Evolutionary conservation across 2,113 vertebrate genomes (phyloP), one percentile per base, ranked within the genome.

Genomic region (Vanacampus margaritifer): DNA sequence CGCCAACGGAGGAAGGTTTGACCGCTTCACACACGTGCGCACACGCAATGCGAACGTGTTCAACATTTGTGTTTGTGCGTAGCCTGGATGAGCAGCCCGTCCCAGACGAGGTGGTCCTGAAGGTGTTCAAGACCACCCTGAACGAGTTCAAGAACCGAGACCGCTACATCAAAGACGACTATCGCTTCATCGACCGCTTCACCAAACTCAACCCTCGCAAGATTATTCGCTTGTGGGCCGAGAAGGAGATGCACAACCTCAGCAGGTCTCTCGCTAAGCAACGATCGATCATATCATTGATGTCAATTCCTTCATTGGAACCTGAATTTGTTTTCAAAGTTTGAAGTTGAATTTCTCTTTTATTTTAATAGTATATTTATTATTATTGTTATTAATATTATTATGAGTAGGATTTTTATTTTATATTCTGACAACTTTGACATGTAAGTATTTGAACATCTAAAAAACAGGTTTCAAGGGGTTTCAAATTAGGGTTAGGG

Each of bases 181-280:
- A 98, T 71, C 95, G 97, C 79, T 99, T 99, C 91, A 98, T 90
- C 64, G 96, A 99, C 16, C 95, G 97, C 68, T 99, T 95, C 92
- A 96, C 96, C 90, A 97, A 97, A 75, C 84, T 98, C 84, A 98
- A 99, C 91, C 97, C 97, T 1, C 93, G 97, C 37, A 99, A 98
- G 84, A 83, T 98, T 85, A 99, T 99, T 85, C 89, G 93, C 24
- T 93, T 99, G 89, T 99, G 97, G 97, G 97, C 97, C 73, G 97
- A 99, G 90, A 99, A 98, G 84, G 97, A 99, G 91, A 98, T 95
- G 95, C 96, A 98, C 89, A 99, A 98, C 87, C 90, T 98, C 66
- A 76, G 69, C 84, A 98, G 96, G 97, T 98, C 23, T 5, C 12
- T 21, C 7, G 19, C 21, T 24, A 5, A 59, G 41, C 16, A 14